Evolutionary conservation across 2,113 vertebrate genomes (phyloP).

Genomic region (Grus americana): DNA sequence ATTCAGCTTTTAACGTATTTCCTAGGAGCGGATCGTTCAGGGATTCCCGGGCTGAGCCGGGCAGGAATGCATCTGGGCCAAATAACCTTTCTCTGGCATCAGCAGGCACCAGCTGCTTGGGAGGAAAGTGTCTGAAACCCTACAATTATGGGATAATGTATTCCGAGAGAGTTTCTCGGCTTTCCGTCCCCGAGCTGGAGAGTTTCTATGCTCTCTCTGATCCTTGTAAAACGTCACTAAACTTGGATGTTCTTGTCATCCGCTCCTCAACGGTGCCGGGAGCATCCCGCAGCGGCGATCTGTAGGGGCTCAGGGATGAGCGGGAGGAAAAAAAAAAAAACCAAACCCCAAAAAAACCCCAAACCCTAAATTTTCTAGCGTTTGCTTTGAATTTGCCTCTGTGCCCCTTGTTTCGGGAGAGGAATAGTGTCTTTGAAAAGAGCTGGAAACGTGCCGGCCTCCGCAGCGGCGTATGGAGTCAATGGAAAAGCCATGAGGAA

Average conservation of each 20-base stretch:
- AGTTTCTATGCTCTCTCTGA: background rate
- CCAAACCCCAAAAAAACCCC: too few species aligned
- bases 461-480: rapidly evolving
- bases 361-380: background rate
- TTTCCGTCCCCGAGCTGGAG: background rate
- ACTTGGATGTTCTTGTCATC: background rate
- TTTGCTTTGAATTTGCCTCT: background rate
- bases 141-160: conserved; percentile 35
- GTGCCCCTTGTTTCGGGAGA: background rate
- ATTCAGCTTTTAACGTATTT: background rate
- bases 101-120: conserved; percentile 27
- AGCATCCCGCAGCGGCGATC: rapidly evolving
- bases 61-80: background rate
- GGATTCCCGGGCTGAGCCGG: background rate
- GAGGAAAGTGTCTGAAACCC: conserved; percentile 35
- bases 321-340: background rate
- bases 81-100: background rate
- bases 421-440: background rate
- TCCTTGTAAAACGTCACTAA: background rate
- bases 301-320: background rate
- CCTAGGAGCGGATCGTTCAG: background rate
- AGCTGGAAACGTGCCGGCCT: rapidly evolving
- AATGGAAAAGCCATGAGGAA: rapidly evolving
- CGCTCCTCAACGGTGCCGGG: rapidly evolving
- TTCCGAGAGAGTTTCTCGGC: background rate